Conservation (phyloP, 2,797 vertebrate species). For the Poeciliopsis gracilis region DNA sequence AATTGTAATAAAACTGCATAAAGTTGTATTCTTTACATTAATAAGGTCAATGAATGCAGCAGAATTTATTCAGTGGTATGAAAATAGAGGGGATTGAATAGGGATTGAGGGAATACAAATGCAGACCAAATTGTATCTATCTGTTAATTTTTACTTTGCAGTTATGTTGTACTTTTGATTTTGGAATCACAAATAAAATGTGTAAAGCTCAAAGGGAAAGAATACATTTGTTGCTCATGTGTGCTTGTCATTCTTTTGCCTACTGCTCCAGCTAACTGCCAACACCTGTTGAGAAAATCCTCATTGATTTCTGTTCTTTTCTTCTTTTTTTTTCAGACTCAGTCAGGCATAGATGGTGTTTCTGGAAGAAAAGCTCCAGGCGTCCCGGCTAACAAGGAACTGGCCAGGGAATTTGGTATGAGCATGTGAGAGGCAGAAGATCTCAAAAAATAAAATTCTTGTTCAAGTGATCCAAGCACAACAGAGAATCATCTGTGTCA, state of each 20-base stretch:
- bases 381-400: slow-evolving; percentile 71
- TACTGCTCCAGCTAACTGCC: neutral
- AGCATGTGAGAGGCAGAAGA: slow-evolving; percentile 10
- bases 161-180: neutral
- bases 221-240: neutral
- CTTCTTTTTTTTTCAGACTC: slow-evolving; percentile 42
- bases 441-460: neutral
- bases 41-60: neutral
- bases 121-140: neutral
- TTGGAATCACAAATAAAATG: neutral
- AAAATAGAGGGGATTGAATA: neutral
- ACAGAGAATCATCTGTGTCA: slow-evolving; percentile 8
- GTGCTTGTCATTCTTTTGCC: neutral
- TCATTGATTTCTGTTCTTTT: slow-evolving; percentile 8
- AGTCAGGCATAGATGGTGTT: slow-evolving; percentile 66
- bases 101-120: no score
- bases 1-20: neutral
- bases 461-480: slow-evolving; percentile 6
- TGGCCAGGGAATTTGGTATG: slow-evolving; percentile 80
- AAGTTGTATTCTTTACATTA: neutral
- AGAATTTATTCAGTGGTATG: neutral
- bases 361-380: slow-evolving; percentile 74
- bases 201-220: neutral
- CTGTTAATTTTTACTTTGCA: neutral
- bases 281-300: slow-evolving; percentile 13